Base-by-base conservation (phyloP, 2,888 invertebrate genomes). In the Choreutis nemorana region DNA sequence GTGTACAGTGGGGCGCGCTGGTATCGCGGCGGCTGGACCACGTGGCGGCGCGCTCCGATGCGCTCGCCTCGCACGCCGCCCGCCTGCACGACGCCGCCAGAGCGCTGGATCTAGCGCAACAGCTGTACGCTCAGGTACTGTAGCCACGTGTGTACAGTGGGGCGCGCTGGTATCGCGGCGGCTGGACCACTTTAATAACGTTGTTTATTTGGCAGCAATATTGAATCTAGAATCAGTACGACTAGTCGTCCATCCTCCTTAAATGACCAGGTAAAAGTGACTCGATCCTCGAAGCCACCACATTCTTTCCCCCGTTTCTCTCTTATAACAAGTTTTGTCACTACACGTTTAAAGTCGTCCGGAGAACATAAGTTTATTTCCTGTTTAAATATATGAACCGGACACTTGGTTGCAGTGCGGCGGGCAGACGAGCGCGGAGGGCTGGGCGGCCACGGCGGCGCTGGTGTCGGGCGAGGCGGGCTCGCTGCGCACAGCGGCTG, bases 1-100 rank as follows among this genome's bases (percentile, higher is more conserved):
- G 89, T 41, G 90, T 91, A 14, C 64, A 82, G 37, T 91, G 92
- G 59, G 85, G 84, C 12, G 83, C 83, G 44, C 85, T 89, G 50
- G 81, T 90, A 23, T 82, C 75, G 66, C 28, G 73, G 27, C 87
- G 89, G 31, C 79, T 91, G 23, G 77, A 64, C 20, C 75, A 81
- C 28, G 58, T 79, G 25, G 55, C 66, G 24, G 63, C 65, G 56
- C 79, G 72, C 37, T 70, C 66, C 4, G 50, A 51, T 16, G 53
- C 56, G 28, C 50, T 61, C 27, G 50, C 48, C 33, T 55, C 55
- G 44, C 66, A 59, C 54, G 71, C 75, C 26, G 50, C 53, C 21
- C 55, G 67, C 28, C 44, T 59, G 46, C 61, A 53, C 41, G 49
- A 56, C 31, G 62, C 67, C 2, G 71, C 71, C 38, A 55, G 64